Conservation (phyloP, 2,797 vertebrate species). For the Takifugu ocellatus region DNA sequence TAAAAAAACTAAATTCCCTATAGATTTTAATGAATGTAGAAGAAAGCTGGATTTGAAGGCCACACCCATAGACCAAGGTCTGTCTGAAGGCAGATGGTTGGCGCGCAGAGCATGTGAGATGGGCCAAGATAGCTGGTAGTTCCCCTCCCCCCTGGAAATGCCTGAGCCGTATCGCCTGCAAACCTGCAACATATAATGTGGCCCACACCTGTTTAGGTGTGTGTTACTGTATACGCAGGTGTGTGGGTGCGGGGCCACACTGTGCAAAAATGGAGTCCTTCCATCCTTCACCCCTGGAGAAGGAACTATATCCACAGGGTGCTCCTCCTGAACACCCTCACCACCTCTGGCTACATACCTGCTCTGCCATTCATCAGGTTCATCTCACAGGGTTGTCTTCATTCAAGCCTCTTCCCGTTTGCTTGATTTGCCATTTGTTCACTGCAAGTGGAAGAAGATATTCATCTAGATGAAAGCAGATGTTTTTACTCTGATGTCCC, state of each 20-base stretch:
- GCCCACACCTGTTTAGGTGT: conserved; percentile 9
- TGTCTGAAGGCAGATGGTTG: conserved; percentile 14
- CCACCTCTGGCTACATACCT: conserved; percentile 28
- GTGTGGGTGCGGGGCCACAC: conserved; percentile 11
- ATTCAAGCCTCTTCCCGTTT: conserved; percentile 9
- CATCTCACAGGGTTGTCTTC: conserved; percentile 29
- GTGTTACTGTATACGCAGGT: conserved; percentile 21
- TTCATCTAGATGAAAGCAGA: conserved; percentile 48
- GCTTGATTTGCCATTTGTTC: conserved; percentile 38
- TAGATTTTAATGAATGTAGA: no score
- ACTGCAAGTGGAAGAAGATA: conserved; percentile 25
- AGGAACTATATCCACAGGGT: conserved; percentile 4
- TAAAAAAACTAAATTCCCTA: no score
- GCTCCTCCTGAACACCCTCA: conserved; percentile 17
- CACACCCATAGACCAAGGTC: no score
- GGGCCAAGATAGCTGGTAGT: conserved; percentile 19
- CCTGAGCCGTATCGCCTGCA: conserved; percentile 4
- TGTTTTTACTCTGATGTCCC: conserved; percentile 40
- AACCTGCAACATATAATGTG: conserved; percentile 12
- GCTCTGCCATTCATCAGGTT: conserved; percentile 32
- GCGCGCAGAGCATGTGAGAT: background rate
- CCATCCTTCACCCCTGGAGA: conserved; percentile 1
- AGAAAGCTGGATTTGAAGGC: no score
- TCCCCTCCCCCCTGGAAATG: conserved; percentile 2
- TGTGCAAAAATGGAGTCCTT: conserved; percentile 13